Evolutionary conservation across 2,113 vertebrate species (phyloP), one percentile per base, ranked within the genome.

Genomic region (Morone saxatilis): DNA sequence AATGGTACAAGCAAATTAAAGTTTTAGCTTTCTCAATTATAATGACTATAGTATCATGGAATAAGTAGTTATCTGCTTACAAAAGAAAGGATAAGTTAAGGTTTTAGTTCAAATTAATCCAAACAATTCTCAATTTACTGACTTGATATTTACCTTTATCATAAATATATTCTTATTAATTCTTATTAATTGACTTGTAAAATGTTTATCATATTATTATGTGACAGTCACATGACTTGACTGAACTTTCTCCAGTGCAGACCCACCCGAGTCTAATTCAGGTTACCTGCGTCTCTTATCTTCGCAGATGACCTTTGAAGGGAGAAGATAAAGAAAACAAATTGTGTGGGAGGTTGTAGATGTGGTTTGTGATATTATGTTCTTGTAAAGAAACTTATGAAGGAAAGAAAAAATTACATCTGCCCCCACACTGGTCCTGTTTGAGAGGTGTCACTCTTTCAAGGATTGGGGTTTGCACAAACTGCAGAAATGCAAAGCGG

Each of bases 291-390:
- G 25, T 76, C 70, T 94, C 81, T 94, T 92, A 95, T 95, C 92
- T 76, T 74, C 12, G 47, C 79, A 74, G 93, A 94, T 96, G 94
- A 96, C 95, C 95, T 96, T 96, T 96, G 92, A 95, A 95, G 84
- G 74, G 88, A 90, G 88, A 89, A 91, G 94, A 95, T 94, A 94
- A 95, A 94, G 85, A 93, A 89, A 87, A 93, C 68, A 91, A 91
- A 92, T 94, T 89, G 91, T 95, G 95, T 95, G 91, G 95, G 95
- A 93, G 95, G 94, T 80, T 88, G 91, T 86, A 91, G 94, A 95
- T 95, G 95, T 94, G 96, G 95, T 95, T 95, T 92, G 83, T 90
- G 94, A 95, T 95, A 92, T 95, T 93, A 83, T 91, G 91, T 92
- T 95, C 94, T 94, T 86, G 91, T 92, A 83, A 92, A 94, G 88